Evolutionary conservation across 2,888 invertebrate genomes (phyloP).

Genomic region (Argynnis bischoffii): DNA sequence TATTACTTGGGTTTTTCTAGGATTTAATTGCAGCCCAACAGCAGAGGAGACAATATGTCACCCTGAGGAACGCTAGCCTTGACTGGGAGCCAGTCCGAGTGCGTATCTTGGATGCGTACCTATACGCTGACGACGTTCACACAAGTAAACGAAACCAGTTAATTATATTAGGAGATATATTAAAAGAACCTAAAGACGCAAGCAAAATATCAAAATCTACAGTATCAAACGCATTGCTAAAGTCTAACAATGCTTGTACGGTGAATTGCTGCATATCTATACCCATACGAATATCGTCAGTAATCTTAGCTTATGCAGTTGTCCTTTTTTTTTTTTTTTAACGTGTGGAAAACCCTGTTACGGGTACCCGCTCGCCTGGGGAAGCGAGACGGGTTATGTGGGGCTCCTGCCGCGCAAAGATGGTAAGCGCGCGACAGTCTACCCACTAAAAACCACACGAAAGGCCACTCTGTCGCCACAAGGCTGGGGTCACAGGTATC

Average conservation of each 20-base stretch:
- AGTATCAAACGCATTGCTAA: not conserved
- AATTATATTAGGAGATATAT: not conserved
- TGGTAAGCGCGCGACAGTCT: too few species aligned
- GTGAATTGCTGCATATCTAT: not conserved
- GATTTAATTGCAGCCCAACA: too few species aligned
- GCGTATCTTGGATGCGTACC: not conserved
- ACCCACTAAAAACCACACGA: too few species aligned
- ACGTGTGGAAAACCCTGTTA: too few species aligned
- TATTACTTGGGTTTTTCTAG: not conserved
- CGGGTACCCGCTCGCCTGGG: too few species aligned
- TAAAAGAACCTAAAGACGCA: not conserved
- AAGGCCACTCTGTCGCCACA: too few species aligned
- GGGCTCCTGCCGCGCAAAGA: too few species aligned
- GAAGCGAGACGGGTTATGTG: too few species aligned
- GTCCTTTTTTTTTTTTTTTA: too few species aligned
- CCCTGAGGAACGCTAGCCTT: not conserved
- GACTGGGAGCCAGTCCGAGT: not conserved
- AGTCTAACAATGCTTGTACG: not conserved
- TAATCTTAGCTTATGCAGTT: too few species aligned
- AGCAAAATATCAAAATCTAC: not conserved
- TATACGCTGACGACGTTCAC: not conserved
- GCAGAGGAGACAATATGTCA: not conserved
- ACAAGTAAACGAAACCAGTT: not conserved
- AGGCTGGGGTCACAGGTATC: too few species aligned
- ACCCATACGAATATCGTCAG: not conserved